Conservation (phyloP, 2,888 invertebrate genomes). For the Lissocephala sabroskyi region DNA sequence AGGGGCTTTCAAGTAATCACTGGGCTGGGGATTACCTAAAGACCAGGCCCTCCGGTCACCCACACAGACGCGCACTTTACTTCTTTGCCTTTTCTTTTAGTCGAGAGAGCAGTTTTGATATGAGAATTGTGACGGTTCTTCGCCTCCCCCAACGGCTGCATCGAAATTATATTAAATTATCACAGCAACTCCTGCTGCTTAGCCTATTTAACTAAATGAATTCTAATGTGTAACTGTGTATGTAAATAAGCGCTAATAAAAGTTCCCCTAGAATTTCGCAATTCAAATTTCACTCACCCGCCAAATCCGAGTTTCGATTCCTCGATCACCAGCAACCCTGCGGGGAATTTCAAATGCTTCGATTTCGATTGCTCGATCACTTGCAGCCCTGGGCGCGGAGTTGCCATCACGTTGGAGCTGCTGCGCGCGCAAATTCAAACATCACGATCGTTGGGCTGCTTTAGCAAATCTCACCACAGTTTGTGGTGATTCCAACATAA, state of each 20-base stretch:
- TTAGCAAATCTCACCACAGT: too few species aligned
- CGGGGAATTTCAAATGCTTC: not conserved
- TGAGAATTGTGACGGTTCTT: not conserved
- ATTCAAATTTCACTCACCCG: too few species aligned
- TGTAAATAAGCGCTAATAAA: not conserved
- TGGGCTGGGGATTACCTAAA: conserved; percentile 58
- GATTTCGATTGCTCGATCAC: not conserved
- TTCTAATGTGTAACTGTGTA: not conserved
- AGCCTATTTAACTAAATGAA: not conserved
- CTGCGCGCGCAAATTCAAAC: conserved; percentile 12
- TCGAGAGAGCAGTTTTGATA: not conserved
- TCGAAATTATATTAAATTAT: not conserved
- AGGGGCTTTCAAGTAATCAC: conserved; percentile 47
- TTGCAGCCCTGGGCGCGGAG: not conserved
- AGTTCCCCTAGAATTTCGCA: too few species aligned
- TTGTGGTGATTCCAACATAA: too few species aligned
- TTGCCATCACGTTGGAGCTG: conserved; percentile 8
- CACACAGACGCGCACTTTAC: conserved; percentile 8
- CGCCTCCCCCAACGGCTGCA: too few species aligned
- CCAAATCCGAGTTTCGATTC: too few species aligned
- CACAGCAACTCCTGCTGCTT: not conserved
- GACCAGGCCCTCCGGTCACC: conserved; percentile 8
- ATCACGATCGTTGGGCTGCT: conserved; percentile 6
- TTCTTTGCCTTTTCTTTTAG: not conserved
- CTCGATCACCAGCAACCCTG: too few species aligned